Evolutionary conservation across 1,140 invertebrate species (phyloP), one percentile per base, ranked within the genome.

Genomic region (Sycophila sp.): DNA sequence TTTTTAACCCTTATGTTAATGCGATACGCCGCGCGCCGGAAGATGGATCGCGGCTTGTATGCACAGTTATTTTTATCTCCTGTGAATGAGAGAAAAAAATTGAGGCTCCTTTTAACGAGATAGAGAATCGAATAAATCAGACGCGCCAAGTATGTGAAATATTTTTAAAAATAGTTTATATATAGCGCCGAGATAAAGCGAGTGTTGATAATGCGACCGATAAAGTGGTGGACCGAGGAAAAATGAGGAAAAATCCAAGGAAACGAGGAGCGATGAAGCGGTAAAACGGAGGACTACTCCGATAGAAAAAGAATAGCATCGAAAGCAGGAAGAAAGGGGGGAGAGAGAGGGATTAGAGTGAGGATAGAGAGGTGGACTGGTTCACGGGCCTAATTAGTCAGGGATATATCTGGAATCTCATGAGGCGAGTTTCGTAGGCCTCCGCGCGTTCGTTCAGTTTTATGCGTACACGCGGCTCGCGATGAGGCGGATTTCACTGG

Each of bases 381-480:
- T 74, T 71, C 69, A 75, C 77, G 82, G 75, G 79, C 80, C 84
- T 86, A 86, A 86, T 86, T 86, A 86, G 85, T 85, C 83, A 83
- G 79, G 78, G 76, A 82, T 82, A 81, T 85, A 85, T 85, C 83
- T 83, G 82, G 83, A 85, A 86, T 84, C 82, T 83, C 78, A 80
- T 79, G 82, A 83, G 80, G 73, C 76, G 76, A 83, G 82, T 81
- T 83, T 82, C 78, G 81, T 80, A 80, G 77, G 78, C 77, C 81
- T 81, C 79, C 79, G 66, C 69, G 34, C 40, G 56, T 60, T 49
- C 45, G 45, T 81, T 83, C 79, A 82, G 83, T 85, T 85, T 86
- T 86, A 86, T 84, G 73, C 72, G 83, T 81, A 79, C 76, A 77
- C 73, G 38, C 74, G 15, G 19, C 32, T 49, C 36, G 51, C 69